Conservation (phyloP, 2,888 invertebrate species). For the Apamea epomidion region DNA sequence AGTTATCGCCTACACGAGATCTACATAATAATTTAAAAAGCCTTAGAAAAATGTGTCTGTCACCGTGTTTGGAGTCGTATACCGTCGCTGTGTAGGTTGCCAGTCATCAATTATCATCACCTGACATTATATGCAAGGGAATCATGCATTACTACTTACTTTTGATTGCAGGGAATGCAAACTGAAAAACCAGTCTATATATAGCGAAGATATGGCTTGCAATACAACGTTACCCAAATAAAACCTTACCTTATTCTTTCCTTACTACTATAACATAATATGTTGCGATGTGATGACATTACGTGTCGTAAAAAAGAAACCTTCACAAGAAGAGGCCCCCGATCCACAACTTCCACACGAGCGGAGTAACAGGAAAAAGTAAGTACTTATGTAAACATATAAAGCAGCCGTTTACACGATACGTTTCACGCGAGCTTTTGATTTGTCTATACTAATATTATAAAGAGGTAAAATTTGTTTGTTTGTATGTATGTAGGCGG, state of each 20-base stretch:
- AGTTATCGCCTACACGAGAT: neutral
- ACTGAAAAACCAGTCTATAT: neutral
- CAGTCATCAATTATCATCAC: conserved; percentile 9
- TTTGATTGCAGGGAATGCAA: neutral
- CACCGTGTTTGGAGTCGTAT: conserved; percentile 15
- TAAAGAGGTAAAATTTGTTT: too few species aligned
- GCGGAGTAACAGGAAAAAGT: conserved; percentile 36
- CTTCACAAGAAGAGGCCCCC: conserved; percentile 17
- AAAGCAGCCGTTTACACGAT: conserved; percentile 45
- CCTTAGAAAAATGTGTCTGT: neutral
- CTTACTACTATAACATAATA: neutral
- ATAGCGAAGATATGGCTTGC: neutral
- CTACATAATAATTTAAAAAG: neutral
- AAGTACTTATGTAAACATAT: conserved; percentile 34
- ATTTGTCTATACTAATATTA: conserved; percentile 8
- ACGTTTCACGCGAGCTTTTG: conserved; percentile 44
- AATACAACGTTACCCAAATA: neutral
- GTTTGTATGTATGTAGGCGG: too few species aligned
- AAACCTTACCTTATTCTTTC: too few species aligned
- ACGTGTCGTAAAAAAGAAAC: conserved; percentile 36
- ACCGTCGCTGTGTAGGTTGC: neutral
- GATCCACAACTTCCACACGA: conserved; percentile 36
- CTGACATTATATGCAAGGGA: conserved; percentile 1
- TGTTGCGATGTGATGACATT: conserved; percentile 13
- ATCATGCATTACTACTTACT: neutral